Percentiles rank a stretch among this genome's conserved stretches.
Conservation (phyloP, 2,113 vertebrate genomes). For the Pseudorectes ferrugineus region DNA sequence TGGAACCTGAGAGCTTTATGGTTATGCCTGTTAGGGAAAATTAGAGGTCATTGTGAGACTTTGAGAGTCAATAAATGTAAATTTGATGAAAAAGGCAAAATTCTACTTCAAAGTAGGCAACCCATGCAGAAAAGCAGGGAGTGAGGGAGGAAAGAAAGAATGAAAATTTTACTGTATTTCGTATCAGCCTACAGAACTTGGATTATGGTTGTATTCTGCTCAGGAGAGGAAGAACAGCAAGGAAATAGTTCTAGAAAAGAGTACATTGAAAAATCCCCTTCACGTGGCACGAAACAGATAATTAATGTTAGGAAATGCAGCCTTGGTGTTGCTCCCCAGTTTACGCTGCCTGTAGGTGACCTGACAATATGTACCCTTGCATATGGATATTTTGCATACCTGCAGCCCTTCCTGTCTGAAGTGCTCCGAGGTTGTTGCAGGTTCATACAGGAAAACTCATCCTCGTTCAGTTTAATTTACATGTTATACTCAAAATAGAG, state of each 20-base stretch:
- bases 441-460: not conserved
- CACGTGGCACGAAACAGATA: not conserved
- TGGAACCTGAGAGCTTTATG: not conserved
- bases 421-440: not conserved
- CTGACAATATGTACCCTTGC: not conserved
- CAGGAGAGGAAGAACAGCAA: not conserved
- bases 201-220: not conserved
- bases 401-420: not conserved
- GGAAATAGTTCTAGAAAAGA: not conserved
- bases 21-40: conserved; percentile 33
- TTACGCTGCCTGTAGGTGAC: not conserved
- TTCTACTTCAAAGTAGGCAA: not conserved
- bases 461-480: not conserved
- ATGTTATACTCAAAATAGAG: not conserved
- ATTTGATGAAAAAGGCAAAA: conserved; percentile 50
- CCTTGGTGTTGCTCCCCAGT: not conserved
- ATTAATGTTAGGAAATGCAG: not conserved
- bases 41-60: not conserved
- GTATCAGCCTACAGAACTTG: not conserved
- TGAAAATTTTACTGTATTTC: not conserved
- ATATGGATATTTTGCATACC: not conserved
- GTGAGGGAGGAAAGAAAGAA: not conserved
- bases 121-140: not conserved
- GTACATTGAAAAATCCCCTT: not conserved
- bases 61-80: conserved; percentile 24